Evolutionary conservation across 2,797 vertebrate species (phyloP), one percentile per base, ranked within the genome.

Genomic region (Pogoniulus pusillus): DNA sequence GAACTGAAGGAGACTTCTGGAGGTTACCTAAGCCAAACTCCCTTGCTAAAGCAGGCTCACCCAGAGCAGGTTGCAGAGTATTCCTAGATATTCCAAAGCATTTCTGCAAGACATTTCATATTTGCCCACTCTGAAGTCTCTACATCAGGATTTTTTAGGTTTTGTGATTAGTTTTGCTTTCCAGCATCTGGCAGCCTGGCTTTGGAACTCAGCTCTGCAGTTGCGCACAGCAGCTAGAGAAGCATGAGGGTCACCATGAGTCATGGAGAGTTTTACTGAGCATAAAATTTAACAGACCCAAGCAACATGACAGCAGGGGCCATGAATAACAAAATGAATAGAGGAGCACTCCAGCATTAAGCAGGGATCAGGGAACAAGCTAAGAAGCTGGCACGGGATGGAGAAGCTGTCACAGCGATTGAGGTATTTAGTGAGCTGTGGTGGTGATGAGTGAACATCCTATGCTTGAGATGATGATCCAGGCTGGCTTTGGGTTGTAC

Each of bases 291-390:
- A 94, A 94, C 91, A 95, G 70, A 93, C 87, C 85, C 59, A 45
- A 91, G 39, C 39, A 39, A 12, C 37, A 64, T 7, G 76, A 94
- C 5, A 45, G 57, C 78, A 90, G 57, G 69, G 53, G 65, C 76
- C 65, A 93, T 92, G 96, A 93, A 95, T 82, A 91, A 82, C 92
- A 96, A 96, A 95, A 93, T 91, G 93, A 96, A 95, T 79, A 29
- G 1, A 2, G 27, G 66, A 91, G 60, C 58, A 60, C 30, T 76
- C 69, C 7, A 5, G 34, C 93, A 77, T 95, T 92, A 90, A 91
- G 69, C 71, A 79, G 49, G 60, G 82, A 94, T 85, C n/a, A 47
- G 77, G 81, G 72, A 89, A 83, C 82, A 70, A 81, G 90, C 80
- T 71, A 13, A 81, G 85, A 89, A 85, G 43, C 64, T 93, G 84